These are phyloP conservation scores for Leptatherina wallacei DNA, from an alignment of 2,797 vertebrate genomes.

Conservation along the genomic window DNA sequence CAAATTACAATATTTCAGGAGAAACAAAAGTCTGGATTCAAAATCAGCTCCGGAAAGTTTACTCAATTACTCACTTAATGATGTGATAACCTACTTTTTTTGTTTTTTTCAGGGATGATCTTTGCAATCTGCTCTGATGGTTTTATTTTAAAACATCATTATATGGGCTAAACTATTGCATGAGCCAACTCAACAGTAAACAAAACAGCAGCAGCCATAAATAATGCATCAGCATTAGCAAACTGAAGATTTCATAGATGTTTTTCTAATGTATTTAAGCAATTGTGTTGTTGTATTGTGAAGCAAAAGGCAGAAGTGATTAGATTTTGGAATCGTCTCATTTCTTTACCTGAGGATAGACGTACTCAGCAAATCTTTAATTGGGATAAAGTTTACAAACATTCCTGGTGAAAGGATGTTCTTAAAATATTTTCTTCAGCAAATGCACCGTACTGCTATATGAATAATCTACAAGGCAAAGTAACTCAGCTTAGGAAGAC, in stretches of 20 bases:
- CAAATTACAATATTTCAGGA: background rate
- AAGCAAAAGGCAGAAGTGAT: too few relatives aligned
- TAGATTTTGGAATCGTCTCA: too few relatives aligned
- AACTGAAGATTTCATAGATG: background rate
- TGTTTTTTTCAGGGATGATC: background rate
- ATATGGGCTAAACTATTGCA: background rate
- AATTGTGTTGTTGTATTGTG: too few relatives aligned
- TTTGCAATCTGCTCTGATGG: background rate
- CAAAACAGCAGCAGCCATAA: background rate
- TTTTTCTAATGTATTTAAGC: background rate
- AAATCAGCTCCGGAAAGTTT: background rate
- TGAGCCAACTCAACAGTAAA: background rate
- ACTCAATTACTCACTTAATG: background rate
- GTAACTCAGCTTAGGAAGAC: too few relatives aligned
- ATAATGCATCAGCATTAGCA: background rate
- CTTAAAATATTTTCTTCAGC: too few relatives aligned
- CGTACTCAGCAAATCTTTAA: too few relatives aligned
- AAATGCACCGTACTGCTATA: too few relatives aligned
- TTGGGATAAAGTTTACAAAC: too few relatives aligned
- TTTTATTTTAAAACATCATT: background rate
- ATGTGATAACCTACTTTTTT: background rate
- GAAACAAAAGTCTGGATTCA: background rate
- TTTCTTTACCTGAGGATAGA: too few relatives aligned
- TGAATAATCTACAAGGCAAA: too few relatives aligned
- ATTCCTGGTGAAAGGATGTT: too few relatives aligned